phyloP scores from a whole-genome alignment of 37 sponge, comb jelly and placozoan genomes.

The Tethya wilhelma region DNA sequence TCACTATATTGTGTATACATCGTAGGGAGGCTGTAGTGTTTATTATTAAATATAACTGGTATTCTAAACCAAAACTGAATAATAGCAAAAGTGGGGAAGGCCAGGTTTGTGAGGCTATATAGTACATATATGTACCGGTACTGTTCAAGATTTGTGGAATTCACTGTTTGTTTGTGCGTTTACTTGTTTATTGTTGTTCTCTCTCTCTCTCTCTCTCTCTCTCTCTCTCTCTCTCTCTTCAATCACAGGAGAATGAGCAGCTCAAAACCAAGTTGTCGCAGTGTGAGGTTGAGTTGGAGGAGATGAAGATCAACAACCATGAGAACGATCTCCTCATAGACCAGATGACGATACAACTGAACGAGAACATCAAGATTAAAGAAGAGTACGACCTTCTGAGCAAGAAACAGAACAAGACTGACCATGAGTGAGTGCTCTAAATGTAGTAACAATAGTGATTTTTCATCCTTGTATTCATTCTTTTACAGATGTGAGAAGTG shows the following conservation, averaged over 20 bases:
- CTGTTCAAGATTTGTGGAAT: not conserved
- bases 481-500: conserved; percentile 1
- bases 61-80: not conserved
- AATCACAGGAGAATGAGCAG: not conserved
- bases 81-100: not conserved
- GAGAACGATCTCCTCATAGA: not conserved
- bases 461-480: no score
- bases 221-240: no score
- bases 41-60: not conserved
- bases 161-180: not conserved
- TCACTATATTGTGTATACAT: not conserved
- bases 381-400: not conserved
- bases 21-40: not conserved
- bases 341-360: not conserved
- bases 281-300: not conserved
- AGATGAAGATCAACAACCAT: not conserved
- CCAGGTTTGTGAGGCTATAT: not conserved
- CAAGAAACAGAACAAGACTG: not conserved
- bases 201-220: no score
- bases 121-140: not conserved
- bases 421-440: not conserved
- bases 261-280: not conserved
- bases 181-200: not conserved
- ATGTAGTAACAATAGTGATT: not conserved
- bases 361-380: not conserved